A percentile compares a stretch with the other conserved stretches of the same genome.
These are phyloP conservation scores for Agonum fuliginosum DNA, from an alignment of 2,888 invertebrate species.

Conservation along the genomic window DNA sequence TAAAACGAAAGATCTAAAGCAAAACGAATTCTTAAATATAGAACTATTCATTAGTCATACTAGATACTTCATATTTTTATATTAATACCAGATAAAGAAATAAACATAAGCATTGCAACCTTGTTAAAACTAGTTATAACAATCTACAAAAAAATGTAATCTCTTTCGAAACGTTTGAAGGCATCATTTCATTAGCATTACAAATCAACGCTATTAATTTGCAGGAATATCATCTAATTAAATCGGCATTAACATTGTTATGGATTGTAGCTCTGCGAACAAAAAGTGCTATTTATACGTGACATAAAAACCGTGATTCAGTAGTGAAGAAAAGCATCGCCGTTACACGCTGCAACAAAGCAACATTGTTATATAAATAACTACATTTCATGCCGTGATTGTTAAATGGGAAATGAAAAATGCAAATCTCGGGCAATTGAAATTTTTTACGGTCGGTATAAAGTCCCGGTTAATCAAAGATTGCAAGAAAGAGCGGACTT, in stretches of 20 bases:
- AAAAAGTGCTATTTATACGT: background rate
- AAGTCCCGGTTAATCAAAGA: constrained; percentile 33
- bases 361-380: constrained; percentile 30
- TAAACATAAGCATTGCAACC: too few relatives aligned
- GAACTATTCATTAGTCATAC: too few relatives aligned
- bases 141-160: too few relatives aligned
- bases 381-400: constrained; percentile 21
- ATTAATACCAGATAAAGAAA: too few relatives aligned
- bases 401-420: constrained; percentile 29
- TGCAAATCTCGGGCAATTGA: constrained; percentile 30
- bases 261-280: background rate
- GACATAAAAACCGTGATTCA: background rate
- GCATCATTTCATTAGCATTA: too few relatives aligned
- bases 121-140: too few relatives aligned
- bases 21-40: too few relatives aligned
- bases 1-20: too few relatives aligned
- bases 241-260: background rate
- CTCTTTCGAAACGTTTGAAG: too few relatives aligned
- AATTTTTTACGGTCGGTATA: constrained; percentile 28
- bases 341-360: background rate
- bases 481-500: background rate
- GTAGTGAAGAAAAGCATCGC: background rate
- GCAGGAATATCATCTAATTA: background rate
- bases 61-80: too few relatives aligned
- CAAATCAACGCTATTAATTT: background rate